These are phyloP conservation scores for Trichonephila inaurata DNA, from an alignment of 1,140 invertebrate genomes.

Conservation along the genomic window DNA sequence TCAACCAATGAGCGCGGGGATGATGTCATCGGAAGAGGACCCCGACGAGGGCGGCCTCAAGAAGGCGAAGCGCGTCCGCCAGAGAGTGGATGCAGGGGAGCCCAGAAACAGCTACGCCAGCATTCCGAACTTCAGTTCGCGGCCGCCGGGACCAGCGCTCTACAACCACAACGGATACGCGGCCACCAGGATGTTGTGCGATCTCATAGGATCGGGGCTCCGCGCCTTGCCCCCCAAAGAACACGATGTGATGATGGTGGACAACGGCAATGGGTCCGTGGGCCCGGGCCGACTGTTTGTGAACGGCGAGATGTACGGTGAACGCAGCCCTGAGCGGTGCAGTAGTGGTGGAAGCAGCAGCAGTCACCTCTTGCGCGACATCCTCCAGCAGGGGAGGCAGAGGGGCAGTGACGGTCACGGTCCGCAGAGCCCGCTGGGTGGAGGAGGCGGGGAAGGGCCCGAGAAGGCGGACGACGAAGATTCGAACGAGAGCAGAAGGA, in stretches of 20 bases:
- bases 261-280: constrained; percentile 34
- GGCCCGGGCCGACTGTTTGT: constrained; percentile 32
- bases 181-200: constrained; percentile 78
- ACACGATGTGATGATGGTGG: constrained; percentile 46
- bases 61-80: constrained; percentile 94
- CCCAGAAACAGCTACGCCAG: constrained; percentile 95
- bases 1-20: constrained; percentile 80
- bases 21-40: constrained; percentile 97
- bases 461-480: constrained; percentile 80
- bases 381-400: constrained; percentile 81
- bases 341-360: constrained; percentile 78
- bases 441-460: neutral
- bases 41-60: constrained; percentile 82
- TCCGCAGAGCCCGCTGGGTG: constrained; percentile 13
- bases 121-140: constrained; percentile 89
- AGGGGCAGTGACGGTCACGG: constrained; percentile 44
- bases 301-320: constrained; percentile 41
- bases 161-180: constrained; percentile 81
- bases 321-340: constrained; percentile 49
- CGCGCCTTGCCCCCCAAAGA: neutral
- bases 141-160: constrained; percentile 85
- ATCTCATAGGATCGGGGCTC: constrained; percentile 25
- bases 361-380: constrained; percentile 81
- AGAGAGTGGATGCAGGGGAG: constrained; percentile 96
- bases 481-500: constrained; percentile 51